Base-by-base conservation (phyloP, 1,140 invertebrate species). In the Lycorma delicatula region DNA sequence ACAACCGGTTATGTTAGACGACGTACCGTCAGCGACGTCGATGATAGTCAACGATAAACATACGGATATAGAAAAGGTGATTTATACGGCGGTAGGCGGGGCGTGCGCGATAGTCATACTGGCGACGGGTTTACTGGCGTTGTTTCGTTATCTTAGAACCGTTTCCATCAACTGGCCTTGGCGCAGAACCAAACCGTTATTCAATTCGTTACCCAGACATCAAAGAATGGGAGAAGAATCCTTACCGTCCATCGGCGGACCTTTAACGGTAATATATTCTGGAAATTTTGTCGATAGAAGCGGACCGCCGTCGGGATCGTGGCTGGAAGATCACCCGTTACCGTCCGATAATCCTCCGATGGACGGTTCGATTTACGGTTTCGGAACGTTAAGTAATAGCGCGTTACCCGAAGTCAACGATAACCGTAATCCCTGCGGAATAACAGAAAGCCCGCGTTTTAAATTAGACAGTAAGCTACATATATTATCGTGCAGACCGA, bases 221-320 rank as follows among this genome's bases (percentile, higher is more conserved):
- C 59, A 63, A 31, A 46, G 61, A 34, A 62, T 64, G 57, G 46
- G 61, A 53, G 49, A 34, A 29, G 55, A 56, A 29, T 16, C 56
- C 5, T 25, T 28, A 13, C 62, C 52, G 20, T 53, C 41, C 13
- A 59, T 55, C 41, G 34, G 56, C 16, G 59, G 58, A 0, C 61
- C 64, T 7, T 53, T 67, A 4, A 66, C 64, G 16, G 68, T 69
- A 18, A 69, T 69, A 31, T 69, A 68, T 46, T 68, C 68, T 2
- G 68, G 67, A 29, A 58, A 58, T 23, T 69, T 69, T 47, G 63
- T 64, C 18, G 66, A 66, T 20, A 53, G 64, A 34, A 66, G 59
- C 23, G 60, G 58, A 7, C 60, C 60, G 1, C 57, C 61, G 11
- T 65, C 64, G 13, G 63, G 64, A 1, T 64, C 61, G 25, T 67